Conservation (phyloP, 2,113 vertebrate species). For the Trachemys scripta region DNA sequence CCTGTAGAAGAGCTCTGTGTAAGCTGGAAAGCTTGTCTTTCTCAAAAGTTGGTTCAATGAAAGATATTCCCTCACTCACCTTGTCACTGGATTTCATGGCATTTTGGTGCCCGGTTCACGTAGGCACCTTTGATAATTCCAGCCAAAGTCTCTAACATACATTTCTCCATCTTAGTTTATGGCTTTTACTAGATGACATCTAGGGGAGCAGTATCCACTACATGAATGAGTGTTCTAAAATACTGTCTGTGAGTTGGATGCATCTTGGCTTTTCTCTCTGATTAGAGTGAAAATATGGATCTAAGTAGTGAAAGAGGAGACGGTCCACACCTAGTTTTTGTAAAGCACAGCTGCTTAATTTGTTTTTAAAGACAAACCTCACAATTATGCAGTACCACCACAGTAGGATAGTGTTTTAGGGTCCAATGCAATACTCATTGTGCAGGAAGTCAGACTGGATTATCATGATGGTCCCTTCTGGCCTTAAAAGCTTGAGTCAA, state of each 20-base stretch:
- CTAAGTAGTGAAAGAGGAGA: background rate
- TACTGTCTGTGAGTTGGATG: background rate
- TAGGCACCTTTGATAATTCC: background rate
- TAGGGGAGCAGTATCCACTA: background rate
- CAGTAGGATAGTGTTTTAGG: accelerated
- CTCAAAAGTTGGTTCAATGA: background rate
- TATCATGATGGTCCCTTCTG: background rate
- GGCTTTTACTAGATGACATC: background rate
- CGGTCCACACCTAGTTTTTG: accelerated
- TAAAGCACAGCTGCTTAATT: background rate
- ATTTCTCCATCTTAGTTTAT: background rate
- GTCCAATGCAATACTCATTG: background rate
- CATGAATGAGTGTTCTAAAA: background rate
- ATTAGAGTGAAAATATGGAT: background rate
- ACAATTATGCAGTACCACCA: background rate
- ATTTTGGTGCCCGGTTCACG: background rate
- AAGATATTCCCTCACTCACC: background rate
- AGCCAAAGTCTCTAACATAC: background rate
- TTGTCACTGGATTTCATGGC: background rate
- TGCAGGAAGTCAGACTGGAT: background rate
- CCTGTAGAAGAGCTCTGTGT: background rate
- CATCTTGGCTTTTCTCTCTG: background rate
- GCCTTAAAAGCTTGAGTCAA: background rate
- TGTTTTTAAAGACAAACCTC: background rate
- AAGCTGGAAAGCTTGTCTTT: background rate